These are phyloP conservation scores for Phallusia fumigata DNA, from an alignment of 23 tunicate genomes.

Conservation along the genomic window DNA sequence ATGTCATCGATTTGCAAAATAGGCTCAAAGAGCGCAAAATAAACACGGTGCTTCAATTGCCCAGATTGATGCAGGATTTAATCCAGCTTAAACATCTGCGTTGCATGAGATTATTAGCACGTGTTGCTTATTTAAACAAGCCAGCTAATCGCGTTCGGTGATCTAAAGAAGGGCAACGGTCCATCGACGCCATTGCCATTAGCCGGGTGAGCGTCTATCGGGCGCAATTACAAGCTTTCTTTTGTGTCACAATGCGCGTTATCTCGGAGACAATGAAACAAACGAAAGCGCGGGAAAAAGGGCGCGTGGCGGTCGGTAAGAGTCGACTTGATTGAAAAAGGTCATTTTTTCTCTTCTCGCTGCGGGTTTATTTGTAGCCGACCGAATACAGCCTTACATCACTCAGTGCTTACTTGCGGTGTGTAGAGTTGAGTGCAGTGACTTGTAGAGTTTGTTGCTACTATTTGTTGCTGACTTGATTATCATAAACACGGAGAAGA, in stretches of 20 bases:
- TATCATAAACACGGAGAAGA: too few relatives aligned
- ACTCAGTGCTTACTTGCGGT: not conserved
- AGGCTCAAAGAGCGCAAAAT: too few relatives aligned
- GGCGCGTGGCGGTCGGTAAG: not conserved
- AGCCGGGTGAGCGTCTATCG: not conserved
- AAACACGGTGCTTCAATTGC: too few relatives aligned
- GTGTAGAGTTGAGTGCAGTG: not conserved
- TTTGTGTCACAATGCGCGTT: conserved; percentile 8
- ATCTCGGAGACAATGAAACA: not conserved
- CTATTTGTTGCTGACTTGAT: too few relatives aligned
- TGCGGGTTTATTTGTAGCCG: not conserved
- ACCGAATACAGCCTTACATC: not conserved
- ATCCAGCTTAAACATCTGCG: too few relatives aligned
- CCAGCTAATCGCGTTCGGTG: too few relatives aligned
- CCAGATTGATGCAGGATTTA: too few relatives aligned
- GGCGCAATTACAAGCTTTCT: conserved; percentile 9
- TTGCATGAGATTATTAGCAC: too few relatives aligned
- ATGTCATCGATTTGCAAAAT: too few relatives aligned
- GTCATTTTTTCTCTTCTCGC: not conserved
- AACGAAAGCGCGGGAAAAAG: conserved; percentile 6
- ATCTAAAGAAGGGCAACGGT: too few relatives aligned
- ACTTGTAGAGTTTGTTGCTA: too few relatives aligned
- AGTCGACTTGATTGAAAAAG: not conserved
- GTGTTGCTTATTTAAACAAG: too few relatives aligned
- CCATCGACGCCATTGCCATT: not conserved